Base-by-base conservation (phyloP, 2,113 vertebrate species). In the Misgurnus mizolepis region DNA sequence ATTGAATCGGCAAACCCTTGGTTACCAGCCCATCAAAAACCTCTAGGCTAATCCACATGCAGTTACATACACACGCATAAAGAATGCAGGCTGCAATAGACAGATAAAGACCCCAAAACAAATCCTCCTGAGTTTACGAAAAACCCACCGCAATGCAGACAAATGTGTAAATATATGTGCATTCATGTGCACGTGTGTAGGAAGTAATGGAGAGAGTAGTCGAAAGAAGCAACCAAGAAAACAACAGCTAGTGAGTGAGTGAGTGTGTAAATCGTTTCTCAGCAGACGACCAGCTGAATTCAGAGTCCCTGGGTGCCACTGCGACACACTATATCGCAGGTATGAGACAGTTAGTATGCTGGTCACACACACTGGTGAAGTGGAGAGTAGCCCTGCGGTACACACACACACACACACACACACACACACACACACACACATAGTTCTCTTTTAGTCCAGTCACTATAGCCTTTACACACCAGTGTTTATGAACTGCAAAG, bases 81-180 rank as follows among this genome's bases (percentile, higher is more conserved):
- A 17, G 70, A 61, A 45, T 68, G 56, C 22, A 11, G 6, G 43
- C 67, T 76, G 64, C 60, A 82, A 53, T 68, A 78, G 50, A 41
- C 47, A 17, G 56, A 5, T 71, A 53, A 41, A 60, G 15, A 69
- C 14, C 4, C 4, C 15, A 71, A 22, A 10, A 18, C 4, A 10
- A 10, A 18, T 56, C 47, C 66, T 70, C 70, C 55, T 58, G 39
- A 70, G 40, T 68, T 87, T 62, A 83, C 86, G 86, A 83, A 83
- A 73, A 85, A 80, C 61, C 80, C 83, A 86, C 89, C 89, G 90
- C 89, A 90, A 85, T 92, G 89, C 90, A 90, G 88, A 82, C 82
- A 80, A 83, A 18, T 34, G 43, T n/a, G 27, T 72, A 55, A 22
- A 49, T 67, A 34, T 67, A 47, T 40, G 27, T 47, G 40, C 22